Evolutionary conservation across 2,113 vertebrate species (phyloP), one percentile per base, ranked within the genome.

Genomic region (Siphamia tubifer): DNA sequence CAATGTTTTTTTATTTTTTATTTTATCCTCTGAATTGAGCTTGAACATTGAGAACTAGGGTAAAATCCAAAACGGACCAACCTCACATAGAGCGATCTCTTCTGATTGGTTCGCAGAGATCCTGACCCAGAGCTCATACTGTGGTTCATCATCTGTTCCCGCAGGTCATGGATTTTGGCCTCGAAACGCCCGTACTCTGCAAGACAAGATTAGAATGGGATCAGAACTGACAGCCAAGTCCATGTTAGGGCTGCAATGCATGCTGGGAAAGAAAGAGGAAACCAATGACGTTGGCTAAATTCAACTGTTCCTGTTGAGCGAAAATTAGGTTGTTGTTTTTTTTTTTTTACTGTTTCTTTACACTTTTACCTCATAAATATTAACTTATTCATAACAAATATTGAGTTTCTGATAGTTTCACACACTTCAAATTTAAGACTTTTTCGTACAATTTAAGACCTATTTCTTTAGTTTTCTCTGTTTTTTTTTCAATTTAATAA

Each of bases 131-230:
- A 98, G 92, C 96, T 98, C 96, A 98, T 96, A 91, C 96, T 98
- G 94, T 98, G 95, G 91, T 98, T 99, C 96, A 99, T 98, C 97
- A 99, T 97, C 94, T 98, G 97, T 85, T 98, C 97, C 51, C 97
- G 94, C 74, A 99, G 94, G 91, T 99, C 96, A 92, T 98, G 96
- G 92, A 99, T 99, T 94, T 97, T 98, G 87, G 97, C 96, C 89
- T 99, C 97, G 86, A 99, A 98, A 64, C 94, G 94, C 86, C 95
- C 94, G 84, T 99, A 99, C 77, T 98, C 97, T 99, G 83, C 48
- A 89, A 90, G 10, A 74, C 62, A 86, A 77, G 69, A 86, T 64
- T 0, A 36, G 6, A 27, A 8, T 6, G 45, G 45, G 35, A 74
- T 77, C 2, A 67, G 6, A 25, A 54, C 5, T 19, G 51, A 62